phyloP scores from a whole-genome alignment of 2,888 invertebrate species.

The Diploptera punctata region DNA sequence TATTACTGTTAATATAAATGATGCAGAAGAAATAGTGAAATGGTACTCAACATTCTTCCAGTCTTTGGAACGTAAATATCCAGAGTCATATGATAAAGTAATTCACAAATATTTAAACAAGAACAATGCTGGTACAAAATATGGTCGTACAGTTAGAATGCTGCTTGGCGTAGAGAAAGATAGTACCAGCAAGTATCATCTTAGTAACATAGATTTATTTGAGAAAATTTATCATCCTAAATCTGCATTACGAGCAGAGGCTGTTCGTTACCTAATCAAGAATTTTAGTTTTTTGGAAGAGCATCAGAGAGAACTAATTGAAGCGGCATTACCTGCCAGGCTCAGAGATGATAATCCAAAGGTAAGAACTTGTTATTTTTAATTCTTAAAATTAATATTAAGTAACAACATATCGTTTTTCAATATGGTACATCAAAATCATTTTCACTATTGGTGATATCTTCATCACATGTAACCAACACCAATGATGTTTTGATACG shows the following conservation, averaged over 20 bases:
- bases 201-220: slow-evolving; percentile 59
- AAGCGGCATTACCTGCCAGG: slow-evolving; percentile 67
- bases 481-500: no score
- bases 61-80: slow-evolving; percentile 73
- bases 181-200: neutral
- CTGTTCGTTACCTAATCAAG: slow-evolving; percentile 65
- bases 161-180: slow-evolving; percentile 5
- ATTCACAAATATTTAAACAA: slow-evolving; percentile 60
- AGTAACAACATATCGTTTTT: no score
- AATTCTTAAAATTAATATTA: no score
- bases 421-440: no score
- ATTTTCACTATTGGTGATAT: no score
- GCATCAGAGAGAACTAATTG: slow-evolving; percentile 64
- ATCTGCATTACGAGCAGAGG: slow-evolving; percentile 68
- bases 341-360: slow-evolving; percentile 70
- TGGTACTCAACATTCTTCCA: slow-evolving; percentile 66
- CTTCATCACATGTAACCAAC: no score
- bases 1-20: neutral
- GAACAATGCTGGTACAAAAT: neutral
- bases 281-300: slow-evolving; percentile 8
- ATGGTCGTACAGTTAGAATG: neutral
- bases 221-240: slow-evolving; percentile 77
- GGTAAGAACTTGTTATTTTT: neutral
- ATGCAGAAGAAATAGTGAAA: slow-evolving; percentile 21
- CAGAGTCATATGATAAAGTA: slow-evolving; percentile 71